Evolutionary conservation across 37 sponge, comb jelly and placozoan species (phyloP).

Genomic region (Amphimedon queenslandica): DNA sequence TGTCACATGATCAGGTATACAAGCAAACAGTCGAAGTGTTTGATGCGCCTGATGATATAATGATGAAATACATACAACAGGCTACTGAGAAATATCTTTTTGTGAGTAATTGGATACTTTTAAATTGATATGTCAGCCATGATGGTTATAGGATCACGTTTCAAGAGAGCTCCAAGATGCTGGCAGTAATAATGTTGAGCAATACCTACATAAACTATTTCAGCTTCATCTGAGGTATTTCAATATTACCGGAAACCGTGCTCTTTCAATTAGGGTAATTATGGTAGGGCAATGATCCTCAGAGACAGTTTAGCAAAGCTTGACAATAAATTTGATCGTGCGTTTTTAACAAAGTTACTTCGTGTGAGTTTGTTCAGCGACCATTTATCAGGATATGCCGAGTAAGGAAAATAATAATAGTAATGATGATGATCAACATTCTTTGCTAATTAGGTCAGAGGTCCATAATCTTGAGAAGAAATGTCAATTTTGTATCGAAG

Average conservation of each 20-base stretch:
- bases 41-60: constrained; percentile 62
- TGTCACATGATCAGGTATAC: constrained; percentile 32
- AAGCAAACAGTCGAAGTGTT: constrained; percentile 69
- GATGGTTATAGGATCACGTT: constrained; percentile 35
- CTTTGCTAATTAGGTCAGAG: constrained; percentile 35
- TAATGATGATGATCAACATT: background rate
- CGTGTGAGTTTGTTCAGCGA: constrained; percentile 44
- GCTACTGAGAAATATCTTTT: constrained; percentile 50
- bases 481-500: constrained; percentile 14
- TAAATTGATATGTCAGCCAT: background rate
- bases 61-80: constrained; percentile 51
- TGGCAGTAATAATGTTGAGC: constrained; percentile 3
- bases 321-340: constrained; percentile 35
- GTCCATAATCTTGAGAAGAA: constrained; percentile 21
- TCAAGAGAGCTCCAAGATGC: constrained; percentile 17
- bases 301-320: constrained; percentile 31
- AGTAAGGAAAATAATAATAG: constrained; percentile 40
- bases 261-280: background rate
- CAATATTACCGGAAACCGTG: background rate
- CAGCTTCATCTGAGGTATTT: constrained; percentile 57
- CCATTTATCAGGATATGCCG: constrained; percentile 47
- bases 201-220: constrained; percentile 47
- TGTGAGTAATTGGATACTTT: constrained; percentile 23
- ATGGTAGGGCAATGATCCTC: constrained; percentile 38
- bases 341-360: constrained; percentile 42